Evolutionary conservation across 2,113 vertebrate genomes (phyloP).

Genomic region (Herpailurus yagouaroundi): DNA sequence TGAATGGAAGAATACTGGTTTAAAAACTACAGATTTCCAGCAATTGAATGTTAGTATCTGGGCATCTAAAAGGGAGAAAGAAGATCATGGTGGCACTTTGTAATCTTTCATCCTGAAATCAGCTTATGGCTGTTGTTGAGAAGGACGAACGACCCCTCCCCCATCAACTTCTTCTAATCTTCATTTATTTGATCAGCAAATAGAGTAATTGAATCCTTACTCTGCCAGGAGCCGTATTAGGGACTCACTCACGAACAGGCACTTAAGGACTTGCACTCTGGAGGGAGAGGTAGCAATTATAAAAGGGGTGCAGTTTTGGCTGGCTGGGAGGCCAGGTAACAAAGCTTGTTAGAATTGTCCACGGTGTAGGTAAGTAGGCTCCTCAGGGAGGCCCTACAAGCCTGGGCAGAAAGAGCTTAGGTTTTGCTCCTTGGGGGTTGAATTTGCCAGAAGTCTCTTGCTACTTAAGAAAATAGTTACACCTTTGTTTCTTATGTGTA

Average conservation of each 20-base stretch:
- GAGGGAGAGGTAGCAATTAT: background rate
- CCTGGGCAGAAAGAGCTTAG: background rate
- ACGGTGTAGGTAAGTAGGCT: background rate
- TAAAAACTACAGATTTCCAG: background rate
- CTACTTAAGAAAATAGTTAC: background rate
- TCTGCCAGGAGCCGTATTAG: background rate
- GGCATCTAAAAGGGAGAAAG: background rate
- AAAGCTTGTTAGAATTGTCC: background rate
- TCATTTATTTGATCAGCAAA: constrained; percentile 24
- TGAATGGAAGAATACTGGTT: background rate
- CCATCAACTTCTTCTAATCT: background rate
- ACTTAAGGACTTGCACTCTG: background rate
- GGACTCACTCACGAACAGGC: background rate
- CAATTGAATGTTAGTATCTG: background rate
- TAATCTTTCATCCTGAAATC: background rate
- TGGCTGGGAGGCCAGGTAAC: background rate
- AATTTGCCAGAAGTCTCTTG: background rate
- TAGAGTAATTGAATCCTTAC: background rate
- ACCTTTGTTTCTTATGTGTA: background rate
- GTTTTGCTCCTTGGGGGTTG: background rate
- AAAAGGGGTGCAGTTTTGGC: background rate
- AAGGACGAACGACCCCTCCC: background rate
- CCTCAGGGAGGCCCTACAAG: background rate
- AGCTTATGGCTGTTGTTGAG: background rate
- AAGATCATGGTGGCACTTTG: background rate